Percentiles rank a stretch among this genome's conserved stretches.
Evolutionary conservation across 1,140 invertebrate species (phyloP).

Genomic region (Chironomus tepperi): DNA sequence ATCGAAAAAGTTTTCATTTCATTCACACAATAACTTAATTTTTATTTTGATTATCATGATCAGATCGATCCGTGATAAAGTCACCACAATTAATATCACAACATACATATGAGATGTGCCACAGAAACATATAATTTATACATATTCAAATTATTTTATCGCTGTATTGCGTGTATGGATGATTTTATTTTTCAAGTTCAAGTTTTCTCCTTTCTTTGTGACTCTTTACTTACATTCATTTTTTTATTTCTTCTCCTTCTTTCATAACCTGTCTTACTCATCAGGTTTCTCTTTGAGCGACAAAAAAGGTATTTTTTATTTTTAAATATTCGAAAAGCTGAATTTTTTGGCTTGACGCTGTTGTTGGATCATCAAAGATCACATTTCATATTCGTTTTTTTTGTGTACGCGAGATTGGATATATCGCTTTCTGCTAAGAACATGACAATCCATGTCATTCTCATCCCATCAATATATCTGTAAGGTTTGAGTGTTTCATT

Average conservation of each 20-base stretch:
- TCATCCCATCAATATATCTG: no score
- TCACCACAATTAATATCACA: no score
- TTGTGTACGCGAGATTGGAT: background rate
- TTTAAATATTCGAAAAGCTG: background rate
- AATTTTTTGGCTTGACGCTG: background rate
- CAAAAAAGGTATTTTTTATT: background rate
- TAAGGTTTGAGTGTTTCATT: no score
- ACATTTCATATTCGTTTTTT: background rate
- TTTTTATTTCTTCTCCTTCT: background rate
- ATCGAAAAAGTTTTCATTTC: no score
- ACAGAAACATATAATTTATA: background rate
- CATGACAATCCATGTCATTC: no score
- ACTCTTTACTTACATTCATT: background rate
- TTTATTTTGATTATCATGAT: no score
- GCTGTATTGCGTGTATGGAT: background rate
- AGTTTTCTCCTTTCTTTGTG: background rate
- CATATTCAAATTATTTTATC: background rate
- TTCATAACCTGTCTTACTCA: constrained; percentile 5
- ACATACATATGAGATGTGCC: no score
- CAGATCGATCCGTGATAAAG: no score
- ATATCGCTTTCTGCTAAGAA: no score
- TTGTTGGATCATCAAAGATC: background rate
- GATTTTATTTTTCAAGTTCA: background rate
- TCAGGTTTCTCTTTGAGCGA: background rate
- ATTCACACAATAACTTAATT: no score